Percentiles rank a stretch among this genome's conserved stretches.
phyloP scores from a whole-genome alignment of 1,140 invertebrate species.

The Drosophila baimaii region DNA sequence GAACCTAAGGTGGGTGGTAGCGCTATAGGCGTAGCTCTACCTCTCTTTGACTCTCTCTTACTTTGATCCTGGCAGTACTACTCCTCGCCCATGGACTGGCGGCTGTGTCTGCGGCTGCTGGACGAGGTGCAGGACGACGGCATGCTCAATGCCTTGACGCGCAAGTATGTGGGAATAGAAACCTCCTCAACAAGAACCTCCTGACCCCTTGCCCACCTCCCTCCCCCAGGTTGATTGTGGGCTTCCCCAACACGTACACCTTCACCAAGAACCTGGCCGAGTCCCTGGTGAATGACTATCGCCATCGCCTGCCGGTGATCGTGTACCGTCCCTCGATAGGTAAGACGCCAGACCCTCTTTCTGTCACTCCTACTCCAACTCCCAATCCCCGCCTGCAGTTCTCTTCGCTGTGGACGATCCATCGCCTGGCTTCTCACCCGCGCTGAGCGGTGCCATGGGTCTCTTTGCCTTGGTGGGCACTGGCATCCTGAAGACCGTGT shows the following conservation, averaged over 20 bases:
- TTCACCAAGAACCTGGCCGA: constrained; percentile 94
- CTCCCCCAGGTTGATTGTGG: constrained; percentile 86
- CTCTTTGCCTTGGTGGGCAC: constrained; percentile 69
- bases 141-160: constrained; percentile 61
- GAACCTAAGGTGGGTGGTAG: constrained; percentile 91
- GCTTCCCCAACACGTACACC: constrained; percentile 93
- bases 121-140: constrained; percentile 55
- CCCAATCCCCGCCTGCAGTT: constrained; percentile 32
- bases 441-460: constrained; percentile 75
- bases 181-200: not conserved
- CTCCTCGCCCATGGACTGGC: constrained; percentile 79
- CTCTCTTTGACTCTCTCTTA: too few species aligned
- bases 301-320: constrained; percentile 89
- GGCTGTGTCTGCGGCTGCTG: constrained; percentile 61
- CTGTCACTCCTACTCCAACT: too few species aligned
- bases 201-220: not conserved
- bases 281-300: constrained; percentile 89
- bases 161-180: constrained; percentile 52
- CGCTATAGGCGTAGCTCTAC: constrained; percentile 84
- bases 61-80: constrained; percentile 51
- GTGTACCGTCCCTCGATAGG: constrained; percentile 96
- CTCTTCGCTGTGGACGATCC: constrained; percentile 65
- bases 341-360: not conserved
- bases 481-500: constrained; percentile 72
- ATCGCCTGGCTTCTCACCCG: constrained; percentile 67